Evolutionary conservation across 2,113 vertebrate genomes (phyloP).

Genomic region (Dipodomys ordii): DNA sequence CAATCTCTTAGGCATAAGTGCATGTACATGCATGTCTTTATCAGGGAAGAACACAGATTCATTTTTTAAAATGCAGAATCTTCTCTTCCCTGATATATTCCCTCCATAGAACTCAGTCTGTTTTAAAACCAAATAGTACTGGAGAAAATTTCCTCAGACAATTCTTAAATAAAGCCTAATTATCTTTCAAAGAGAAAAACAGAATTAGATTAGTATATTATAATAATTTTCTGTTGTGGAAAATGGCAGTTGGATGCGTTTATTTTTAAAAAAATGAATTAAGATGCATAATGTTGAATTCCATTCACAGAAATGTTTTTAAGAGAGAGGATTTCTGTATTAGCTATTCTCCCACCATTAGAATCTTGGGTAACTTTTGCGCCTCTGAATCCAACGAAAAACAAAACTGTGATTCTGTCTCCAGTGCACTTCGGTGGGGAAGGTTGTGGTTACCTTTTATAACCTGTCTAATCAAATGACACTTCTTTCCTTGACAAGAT

Average conservation of each 20-base stretch:
- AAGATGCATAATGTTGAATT: not conserved
- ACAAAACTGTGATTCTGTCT: slow-evolving; percentile 59
- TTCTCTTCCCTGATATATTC: not conserved
- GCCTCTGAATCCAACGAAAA: slow-evolving; percentile 46
- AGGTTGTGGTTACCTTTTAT: slow-evolving; percentile 59
- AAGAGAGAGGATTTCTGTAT: slow-evolving; percentile 62
- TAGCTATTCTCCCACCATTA: slow-evolving; percentile 59
- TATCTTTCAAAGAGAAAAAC: slow-evolving; percentile 39
- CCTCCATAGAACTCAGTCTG: not conserved
- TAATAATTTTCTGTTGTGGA: slow-evolving; percentile 27
- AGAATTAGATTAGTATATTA: slow-evolving; percentile 40
- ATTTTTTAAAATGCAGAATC: not conserved
- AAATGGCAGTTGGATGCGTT: slow-evolving; percentile 22
- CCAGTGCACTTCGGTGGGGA: slow-evolving; percentile 44
- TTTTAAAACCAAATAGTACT: not conserved
- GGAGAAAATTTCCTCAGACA: slow-evolving; percentile 4
- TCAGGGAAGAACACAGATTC: not conserved
- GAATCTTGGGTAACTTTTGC: slow-evolving; percentile 57
- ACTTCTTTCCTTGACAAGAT: slow-evolving; percentile 33
- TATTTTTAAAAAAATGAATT: slow-evolving; percentile 23
- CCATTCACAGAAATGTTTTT: not conserved
- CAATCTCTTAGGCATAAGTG: not conserved
- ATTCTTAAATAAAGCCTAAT: slow-evolving; percentile 46
- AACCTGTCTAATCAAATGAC: not conserved
- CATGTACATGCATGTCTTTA: not conserved